Evolutionary conservation across 2,888 invertebrate genomes (phyloP), one percentile per base, ranked within the genome.

Genomic region (Malacosoma neustria): DNA sequence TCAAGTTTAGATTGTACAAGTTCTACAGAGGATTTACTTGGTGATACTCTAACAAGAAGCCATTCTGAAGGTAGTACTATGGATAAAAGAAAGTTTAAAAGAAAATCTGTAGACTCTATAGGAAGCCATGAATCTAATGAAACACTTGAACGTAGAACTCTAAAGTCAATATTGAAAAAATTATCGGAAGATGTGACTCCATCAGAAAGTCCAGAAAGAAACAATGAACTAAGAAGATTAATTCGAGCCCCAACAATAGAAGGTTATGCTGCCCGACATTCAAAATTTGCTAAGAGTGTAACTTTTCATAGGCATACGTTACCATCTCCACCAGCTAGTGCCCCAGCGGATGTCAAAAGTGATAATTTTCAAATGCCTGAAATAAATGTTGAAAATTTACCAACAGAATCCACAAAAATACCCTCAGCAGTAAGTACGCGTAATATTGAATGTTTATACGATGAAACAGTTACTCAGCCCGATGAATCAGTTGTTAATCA

Each of bases 191-290:
- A 91, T 44, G 87, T 87, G 9, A 84, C 87, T 12, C 82, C 85
- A 7, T 61, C 71, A 41, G 79, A 77, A 43, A 77, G 84, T 48
- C 84, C 86, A 3, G 80, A 82, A 46, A 79, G 79, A 47, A 79
- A 61, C 47, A 89, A 85, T 42, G 92, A 93, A 61, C 77, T 92
- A 38, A 89, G 87, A 53, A 91, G 89, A 61, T 77, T 95, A 43
- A 90, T 93, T 80, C 87, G 92, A 60, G 94, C 94, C 14, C 95
- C 93, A 43, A 95, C 95, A 41, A 85, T 95, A 54, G 95, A 95
- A 87, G 95, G 95, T 42, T 96, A 94, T 76, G 95, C 94, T 41
- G 95, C 94, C 36, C 88, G 95, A 62, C 95, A 95, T 79, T 93
- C 93, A 46, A 95, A 95, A 73, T 90, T 95, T 69, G 89, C 93